Evolutionary conservation across 2,113 vertebrate genomes (phyloP).

Genomic region (Silurus asotus): DNA sequence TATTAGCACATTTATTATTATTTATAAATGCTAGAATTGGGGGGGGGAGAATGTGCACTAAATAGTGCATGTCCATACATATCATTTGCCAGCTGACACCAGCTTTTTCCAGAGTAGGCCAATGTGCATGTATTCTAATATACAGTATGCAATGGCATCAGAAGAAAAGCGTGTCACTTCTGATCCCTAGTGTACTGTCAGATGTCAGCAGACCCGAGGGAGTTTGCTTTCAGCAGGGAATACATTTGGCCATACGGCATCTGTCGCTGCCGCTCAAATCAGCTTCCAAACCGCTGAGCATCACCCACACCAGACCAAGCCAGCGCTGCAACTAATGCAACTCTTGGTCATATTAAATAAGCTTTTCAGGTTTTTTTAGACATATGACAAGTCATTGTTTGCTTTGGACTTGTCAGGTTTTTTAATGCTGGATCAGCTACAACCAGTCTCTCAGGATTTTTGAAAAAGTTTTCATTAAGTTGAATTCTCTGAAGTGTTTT

Average conservation of each 20-base stretch:
- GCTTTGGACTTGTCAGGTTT: conserved; percentile 1
- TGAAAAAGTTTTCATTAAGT: conserved; percentile 19
- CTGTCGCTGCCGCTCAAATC: conserved; percentile 67
- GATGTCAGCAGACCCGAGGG: conserved; percentile 69
- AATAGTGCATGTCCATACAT: conserved; percentile 46
- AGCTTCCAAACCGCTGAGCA: conserved; percentile 44
- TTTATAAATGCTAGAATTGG: conserved; percentile 36
- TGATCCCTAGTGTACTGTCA: conserved; percentile 73
- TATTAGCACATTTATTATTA: conserved; percentile 39
- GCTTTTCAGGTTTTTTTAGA: conserved; percentile 6
- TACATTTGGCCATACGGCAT: conserved; percentile 70
- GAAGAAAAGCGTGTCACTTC: conserved; percentile 65
- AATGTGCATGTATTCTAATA: conserved; percentile 43
- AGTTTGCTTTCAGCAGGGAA: conserved; percentile 65
- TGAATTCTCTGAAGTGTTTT: background rate
- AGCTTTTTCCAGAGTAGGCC: conserved; percentile 37
- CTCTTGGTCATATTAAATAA: conserved; percentile 47
- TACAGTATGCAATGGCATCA: conserved; percentile 53
- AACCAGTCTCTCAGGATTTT: background rate
- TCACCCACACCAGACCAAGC: conserved; percentile 42
- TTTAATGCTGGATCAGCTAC: conserved; percentile 9
- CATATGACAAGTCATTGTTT: background rate
- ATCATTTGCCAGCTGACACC: conserved; percentile 53
- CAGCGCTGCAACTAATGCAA: conserved; percentile 34
- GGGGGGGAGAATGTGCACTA: conserved; percentile 41